Percentiles rank a stretch among this genome's conserved stretches.
Conservation (phyloP, 2,888 invertebrate species). For the Platycheirus rosarum region DNA sequence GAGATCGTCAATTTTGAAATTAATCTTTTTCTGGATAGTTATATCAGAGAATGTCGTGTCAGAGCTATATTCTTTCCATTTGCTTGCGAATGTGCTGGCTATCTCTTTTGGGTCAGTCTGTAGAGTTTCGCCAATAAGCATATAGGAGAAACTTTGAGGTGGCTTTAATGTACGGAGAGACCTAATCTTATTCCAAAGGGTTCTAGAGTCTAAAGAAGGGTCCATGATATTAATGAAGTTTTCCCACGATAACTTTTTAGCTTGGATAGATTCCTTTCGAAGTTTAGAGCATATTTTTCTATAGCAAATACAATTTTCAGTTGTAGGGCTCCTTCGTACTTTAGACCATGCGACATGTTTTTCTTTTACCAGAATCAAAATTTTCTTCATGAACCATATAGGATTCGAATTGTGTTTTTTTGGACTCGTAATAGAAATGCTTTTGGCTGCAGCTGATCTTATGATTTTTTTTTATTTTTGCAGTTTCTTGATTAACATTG, state of each 20-base stretch:
- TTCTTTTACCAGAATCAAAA: constrained; percentile 13
- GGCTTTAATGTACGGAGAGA: constrained; percentile 3
- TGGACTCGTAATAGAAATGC: not conserved
- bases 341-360: constrained; percentile 21
- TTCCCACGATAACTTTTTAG: constrained; percentile 12
- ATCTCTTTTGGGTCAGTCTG: not conserved
- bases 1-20: not conserved
- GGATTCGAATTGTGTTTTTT: not conserved
- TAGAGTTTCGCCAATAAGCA: not conserved
- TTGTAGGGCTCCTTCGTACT: not conserved
- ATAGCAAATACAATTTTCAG: constrained; percentile 1
- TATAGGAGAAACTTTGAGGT: constrained; percentile 3
- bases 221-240: constrained; percentile 15
- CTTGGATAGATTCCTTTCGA: constrained; percentile 7
- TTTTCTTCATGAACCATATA: constrained; percentile 8
- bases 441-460: constrained; percentile 20
- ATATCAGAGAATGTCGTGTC: not conserved
- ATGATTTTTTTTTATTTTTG: constrained; percentile 38
- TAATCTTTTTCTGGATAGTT: not conserved
- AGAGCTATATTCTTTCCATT: constrained; percentile 27
- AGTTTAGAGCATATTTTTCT: constrained; percentile 22
- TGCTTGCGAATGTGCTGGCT: constrained; percentile 17
- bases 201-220: constrained; percentile 5
- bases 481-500: constrained; percentile 36
- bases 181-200: constrained; percentile 19